Evolutionary conservation across 1,140 invertebrate species (phyloP).

Genomic region (Tetraneura akinire): DNA sequence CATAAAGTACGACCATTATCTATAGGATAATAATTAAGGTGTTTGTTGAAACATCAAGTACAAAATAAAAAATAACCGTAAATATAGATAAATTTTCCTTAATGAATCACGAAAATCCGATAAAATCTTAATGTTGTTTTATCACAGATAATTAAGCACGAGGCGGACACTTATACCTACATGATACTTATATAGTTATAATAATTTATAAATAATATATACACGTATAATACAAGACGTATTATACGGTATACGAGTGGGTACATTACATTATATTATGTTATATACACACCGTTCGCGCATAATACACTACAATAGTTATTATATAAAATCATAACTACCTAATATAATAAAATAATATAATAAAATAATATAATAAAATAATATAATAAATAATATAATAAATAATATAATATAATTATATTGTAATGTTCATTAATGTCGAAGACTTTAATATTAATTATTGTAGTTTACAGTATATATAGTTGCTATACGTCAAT

Average conservation of each 20-base stretch:
- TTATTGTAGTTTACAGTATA: no score
- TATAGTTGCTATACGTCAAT: no score
- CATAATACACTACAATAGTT: not conserved
- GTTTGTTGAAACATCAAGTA: not conserved
- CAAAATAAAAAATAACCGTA: not conserved
- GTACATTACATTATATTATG: not conserved
- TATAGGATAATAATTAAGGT: not conserved
- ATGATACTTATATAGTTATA: not conserved
- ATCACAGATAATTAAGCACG: conserved; percentile 14
- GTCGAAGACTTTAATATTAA: no score
- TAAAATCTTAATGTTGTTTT: conserved; percentile 31
- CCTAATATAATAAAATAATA: no score
- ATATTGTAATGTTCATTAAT: no score
- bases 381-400: no score
- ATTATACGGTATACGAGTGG: not conserved
- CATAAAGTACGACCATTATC: not conserved
- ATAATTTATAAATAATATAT: not conserved
- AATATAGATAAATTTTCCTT: conserved; percentile 8
- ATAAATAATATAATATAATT: no score
- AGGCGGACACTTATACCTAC: not conserved
- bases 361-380: no score
- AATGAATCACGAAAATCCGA: conserved; percentile 39
- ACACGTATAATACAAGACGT: not conserved
- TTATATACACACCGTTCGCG: no score
- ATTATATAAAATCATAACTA: no score